phyloP scores from a whole-genome alignment of 30 jellyfish, hydroid and myxozoan genomes.

The Aurelia aurita complex sp. Pacific region DNA sequence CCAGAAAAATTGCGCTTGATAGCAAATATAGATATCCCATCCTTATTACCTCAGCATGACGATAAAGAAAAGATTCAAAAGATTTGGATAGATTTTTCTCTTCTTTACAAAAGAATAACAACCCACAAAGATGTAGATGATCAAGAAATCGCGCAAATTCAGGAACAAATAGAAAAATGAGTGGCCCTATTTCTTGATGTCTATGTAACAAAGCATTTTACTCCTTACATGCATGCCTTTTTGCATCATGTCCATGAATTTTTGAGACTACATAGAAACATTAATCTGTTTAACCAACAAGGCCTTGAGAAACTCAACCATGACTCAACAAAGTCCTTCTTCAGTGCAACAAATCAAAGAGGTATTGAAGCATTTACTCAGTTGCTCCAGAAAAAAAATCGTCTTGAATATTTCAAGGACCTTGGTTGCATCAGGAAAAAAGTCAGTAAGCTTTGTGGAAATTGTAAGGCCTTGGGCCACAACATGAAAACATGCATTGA shows the following conservation, averaged over 20 bases:
- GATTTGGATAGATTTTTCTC: no score
- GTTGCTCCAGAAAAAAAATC: conserved; percentile 12
- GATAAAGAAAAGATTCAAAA: no score
- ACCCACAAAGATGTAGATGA: no score
- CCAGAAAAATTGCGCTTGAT: conserved; percentile 7
- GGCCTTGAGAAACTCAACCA: conserved; percentile 7
- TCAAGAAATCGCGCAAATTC: no score
- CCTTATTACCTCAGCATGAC: not conserved
- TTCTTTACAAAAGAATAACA: no score
- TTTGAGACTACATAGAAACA: not conserved
- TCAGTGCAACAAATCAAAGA: not conserved
- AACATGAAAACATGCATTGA: not conserved
- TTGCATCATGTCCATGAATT: conserved; percentile 8
- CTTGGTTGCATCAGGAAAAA: not conserved
- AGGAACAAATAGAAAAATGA: no score
- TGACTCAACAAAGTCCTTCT: not conserved
- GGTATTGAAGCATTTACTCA: not conserved
- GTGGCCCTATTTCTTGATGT: no score
- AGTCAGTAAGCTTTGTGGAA: no score
- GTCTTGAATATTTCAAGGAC: not conserved
- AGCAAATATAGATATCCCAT: not conserved
- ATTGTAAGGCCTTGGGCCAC: not conserved
- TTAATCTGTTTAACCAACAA: not conserved
- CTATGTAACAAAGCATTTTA: no score
- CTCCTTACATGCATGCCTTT: not conserved